Evolutionary conservation across 2,113 vertebrate genomes (phyloP).

Genomic region (Alligator sinensis): DNA sequence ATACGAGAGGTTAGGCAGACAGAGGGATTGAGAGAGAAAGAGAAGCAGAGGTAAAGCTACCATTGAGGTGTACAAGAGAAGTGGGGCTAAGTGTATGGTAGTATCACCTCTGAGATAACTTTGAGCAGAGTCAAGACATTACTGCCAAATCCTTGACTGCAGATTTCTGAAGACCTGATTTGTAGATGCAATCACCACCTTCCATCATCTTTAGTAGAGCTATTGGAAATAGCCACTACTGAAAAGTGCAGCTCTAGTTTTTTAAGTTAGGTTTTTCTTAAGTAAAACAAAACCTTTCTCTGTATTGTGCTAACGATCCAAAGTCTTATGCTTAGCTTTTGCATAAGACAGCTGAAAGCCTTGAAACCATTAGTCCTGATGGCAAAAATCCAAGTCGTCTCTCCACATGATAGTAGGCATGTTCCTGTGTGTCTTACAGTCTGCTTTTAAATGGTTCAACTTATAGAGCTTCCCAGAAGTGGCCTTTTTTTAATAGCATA

Average conservation of each 20-base stretch:
- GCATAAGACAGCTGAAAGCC: background rate
- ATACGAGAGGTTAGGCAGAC: background rate
- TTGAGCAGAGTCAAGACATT: background rate
- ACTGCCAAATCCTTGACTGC: background rate
- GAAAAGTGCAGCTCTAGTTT: background rate
- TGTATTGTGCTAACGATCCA: background rate
- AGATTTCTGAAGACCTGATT: background rate
- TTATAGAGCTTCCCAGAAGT: background rate
- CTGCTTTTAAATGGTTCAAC: conserved; percentile 51
- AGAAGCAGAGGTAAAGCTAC: background rate
- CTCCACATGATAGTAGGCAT: background rate
- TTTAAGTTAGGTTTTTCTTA: conserved; percentile 5
- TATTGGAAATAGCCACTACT: background rate
- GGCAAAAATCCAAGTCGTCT: background rate
- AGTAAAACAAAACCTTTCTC: background rate
- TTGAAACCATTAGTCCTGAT: background rate
- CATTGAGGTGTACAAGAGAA: background rate
- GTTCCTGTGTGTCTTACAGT: conserved; percentile 33
- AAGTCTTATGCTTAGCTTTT: background rate
- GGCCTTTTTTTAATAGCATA: background rate
- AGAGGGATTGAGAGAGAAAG: background rate
- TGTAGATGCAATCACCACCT: background rate
- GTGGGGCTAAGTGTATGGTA: background rate
- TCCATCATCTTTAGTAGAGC: background rate
- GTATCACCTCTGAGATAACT: background rate